These are phyloP conservation scores for Strigamia crassipes DNA, from an alignment of 2,888 invertebrate genomes.

Conservation along the genomic window DNA sequence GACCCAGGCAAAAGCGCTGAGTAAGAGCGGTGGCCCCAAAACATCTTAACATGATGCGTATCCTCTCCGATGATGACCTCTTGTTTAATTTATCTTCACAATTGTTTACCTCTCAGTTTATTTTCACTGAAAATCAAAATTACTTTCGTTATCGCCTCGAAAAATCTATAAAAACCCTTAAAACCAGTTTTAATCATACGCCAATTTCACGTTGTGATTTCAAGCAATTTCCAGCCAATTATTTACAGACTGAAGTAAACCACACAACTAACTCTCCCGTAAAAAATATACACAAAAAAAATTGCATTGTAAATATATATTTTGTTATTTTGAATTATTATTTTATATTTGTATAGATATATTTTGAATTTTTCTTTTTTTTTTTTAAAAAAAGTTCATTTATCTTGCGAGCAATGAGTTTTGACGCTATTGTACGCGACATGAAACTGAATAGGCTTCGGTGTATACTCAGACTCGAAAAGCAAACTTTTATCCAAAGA, in stretches of 20 bases:
- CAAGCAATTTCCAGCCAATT: no score
- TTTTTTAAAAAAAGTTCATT: neutral
- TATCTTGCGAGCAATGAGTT: neutral
- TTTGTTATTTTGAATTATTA: no score
- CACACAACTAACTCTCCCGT: no score
- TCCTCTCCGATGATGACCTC: neutral
- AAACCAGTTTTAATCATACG: neutral
- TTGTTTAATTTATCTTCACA: neutral
- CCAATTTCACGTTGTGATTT: neutral
- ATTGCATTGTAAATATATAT: no score
- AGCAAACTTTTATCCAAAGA: neutral
- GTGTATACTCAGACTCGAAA: neutral
- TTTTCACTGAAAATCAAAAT: neutral
- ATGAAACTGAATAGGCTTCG: neutral
- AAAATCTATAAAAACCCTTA: neutral
- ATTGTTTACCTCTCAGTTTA: neutral
- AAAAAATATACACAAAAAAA: no score
- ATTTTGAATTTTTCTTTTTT: neutral
- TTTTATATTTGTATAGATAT: neutral
- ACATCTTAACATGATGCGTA: conserved; percentile 3
- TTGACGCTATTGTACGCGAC: neutral
- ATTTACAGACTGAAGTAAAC: no score
- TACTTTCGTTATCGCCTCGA: neutral
- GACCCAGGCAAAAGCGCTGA: conserved; percentile 31
- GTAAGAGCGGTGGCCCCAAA: conserved; percentile 33